These are phyloP conservation scores for Hemibagrus wyckioides DNA, from an alignment of 2,113 vertebrate species.

Conservation along the genomic window DNA sequence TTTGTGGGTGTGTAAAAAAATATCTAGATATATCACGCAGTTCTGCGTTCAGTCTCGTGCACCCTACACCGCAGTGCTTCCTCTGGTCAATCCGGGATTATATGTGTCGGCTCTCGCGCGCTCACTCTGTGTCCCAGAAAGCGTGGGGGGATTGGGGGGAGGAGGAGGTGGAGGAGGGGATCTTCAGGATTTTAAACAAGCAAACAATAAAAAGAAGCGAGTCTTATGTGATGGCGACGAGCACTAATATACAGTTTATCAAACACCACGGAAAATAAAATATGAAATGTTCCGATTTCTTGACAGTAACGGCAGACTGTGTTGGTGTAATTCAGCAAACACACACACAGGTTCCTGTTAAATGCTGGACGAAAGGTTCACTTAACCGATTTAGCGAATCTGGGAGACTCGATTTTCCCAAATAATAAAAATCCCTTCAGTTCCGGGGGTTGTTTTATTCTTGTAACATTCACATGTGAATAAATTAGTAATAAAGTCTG, in stretches of 20 bases:
- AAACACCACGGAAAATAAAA: not conserved
- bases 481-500: not conserved
- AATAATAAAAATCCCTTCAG: too few species aligned
- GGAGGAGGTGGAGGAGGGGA: not conserved
- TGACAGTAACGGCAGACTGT: not conserved
- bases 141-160: not conserved
- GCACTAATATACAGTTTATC: not conserved
- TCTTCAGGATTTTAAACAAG: not conserved
- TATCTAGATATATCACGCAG: not conserved
- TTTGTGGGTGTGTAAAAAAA: too few species aligned
- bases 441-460: not conserved
- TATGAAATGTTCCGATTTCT: not conserved
- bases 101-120: not conserved
- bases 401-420: too few species aligned
- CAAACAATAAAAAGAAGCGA: not conserved
- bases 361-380: not conserved
- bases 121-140: not conserved
- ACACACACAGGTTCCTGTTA: not conserved
- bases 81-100: not conserved
- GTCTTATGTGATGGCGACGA: not conserved
- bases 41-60: not conserved
- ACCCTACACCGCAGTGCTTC: not conserved
- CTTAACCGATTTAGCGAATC: not conserved
- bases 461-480: not conserved
- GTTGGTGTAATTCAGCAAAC: not conserved